Evolutionary conservation across 2,888 invertebrate species (phyloP), one percentile per base, ranked within the genome.

Genomic region (Drosophila koepferae): DNA sequence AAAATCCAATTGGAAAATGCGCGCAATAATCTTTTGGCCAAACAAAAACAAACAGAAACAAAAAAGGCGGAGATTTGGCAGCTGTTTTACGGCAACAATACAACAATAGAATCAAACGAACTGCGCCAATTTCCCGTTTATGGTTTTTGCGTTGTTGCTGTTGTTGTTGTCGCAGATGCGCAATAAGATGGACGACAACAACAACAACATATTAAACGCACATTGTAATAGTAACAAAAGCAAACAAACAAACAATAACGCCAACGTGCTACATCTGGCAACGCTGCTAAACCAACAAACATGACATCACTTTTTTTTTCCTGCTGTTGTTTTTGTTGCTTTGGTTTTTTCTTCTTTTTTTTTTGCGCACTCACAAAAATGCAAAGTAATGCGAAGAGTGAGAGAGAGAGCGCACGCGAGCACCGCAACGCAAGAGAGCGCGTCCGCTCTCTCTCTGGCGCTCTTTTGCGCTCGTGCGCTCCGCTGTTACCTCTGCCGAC

Each of bases 201-300:
- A 53, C 69, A 67, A 51, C 34, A 64, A 23, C 23, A 23, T 20
- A 20, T 20, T 31, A 12, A 66, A 66, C 72, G 71, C 74, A 64
- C 70, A 77, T 66, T 82, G 74, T 73, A 75, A 78, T 71, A 77
- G 70, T 36, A 54, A 40, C 43, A 73, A 72, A 71, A 78, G 67
- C 68, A 77, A 81, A 80, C 70, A 75, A 66, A 67, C 71, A 61
- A 63, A 61, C 49, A 72, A 66, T 65, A 54, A 55, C 48, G 70
- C 40, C 41, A 80, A 77, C 56, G 67, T 48, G 72, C 75, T 72
- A 80, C 86, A 86, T 86, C 86, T 86, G 86, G 86, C 86, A 86
- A 86, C 86, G 71, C 82, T 34, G 73, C 77, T 77, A 80, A 86
- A 80, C 86, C 79, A 89, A 89, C 86, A 86, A 86, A 89, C 83